Evolutionary conservation across 1,140 invertebrate genomes (phyloP), one percentile per base, ranked within the genome.

Genomic region (Pseudomyrmex flavicornis): DNA sequence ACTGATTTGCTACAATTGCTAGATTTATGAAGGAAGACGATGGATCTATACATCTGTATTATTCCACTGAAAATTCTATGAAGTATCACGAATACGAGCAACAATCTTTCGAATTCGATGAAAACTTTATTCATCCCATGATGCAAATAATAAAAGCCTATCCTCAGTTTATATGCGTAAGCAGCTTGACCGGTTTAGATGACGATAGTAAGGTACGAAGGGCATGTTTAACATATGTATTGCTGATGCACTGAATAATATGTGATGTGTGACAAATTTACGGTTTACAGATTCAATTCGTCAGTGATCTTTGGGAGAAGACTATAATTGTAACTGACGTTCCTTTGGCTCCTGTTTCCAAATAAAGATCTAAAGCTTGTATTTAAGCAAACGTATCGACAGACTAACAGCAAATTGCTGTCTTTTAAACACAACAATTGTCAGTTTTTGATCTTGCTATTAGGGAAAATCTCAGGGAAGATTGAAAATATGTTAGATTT

Each of bases 31-130:
- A 95, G 20, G 97, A 97, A 88, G 95, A 96, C 5, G 66, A 22
- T 12, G 89, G 84, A 2, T 95, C 96, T 56, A 95, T 95, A 7
- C 35, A 52, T 89, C 98, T 59, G 5, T 99, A 98, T 92, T 97
- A 98, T 93, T 96, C 96, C 77, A 94, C 96, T 68, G 97, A 98
- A 91, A 99, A 99, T 95, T 96, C 97, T 0, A 95, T 97, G 85
- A 95, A 97, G 84, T 98, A 98, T 91, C 97, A 98, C 92, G 97
- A 96, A 50, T 96, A 96, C 92, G 98, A 98, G 63, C 93, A 96
- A 35, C 96, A 97, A 84, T 98, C 95, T 93, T 93, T 99, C 82
- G 97, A 98, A 91, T 95, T 98, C 65, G 94, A 96, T 48, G 92
- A 95, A 44, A 35, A 35, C 5, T 35, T 94, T 96, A 3, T 93